Evolutionary conservation across 2,113 vertebrate species (phyloP), one percentile per base, ranked within the genome.

Genomic region (Stegastes partitus): DNA sequence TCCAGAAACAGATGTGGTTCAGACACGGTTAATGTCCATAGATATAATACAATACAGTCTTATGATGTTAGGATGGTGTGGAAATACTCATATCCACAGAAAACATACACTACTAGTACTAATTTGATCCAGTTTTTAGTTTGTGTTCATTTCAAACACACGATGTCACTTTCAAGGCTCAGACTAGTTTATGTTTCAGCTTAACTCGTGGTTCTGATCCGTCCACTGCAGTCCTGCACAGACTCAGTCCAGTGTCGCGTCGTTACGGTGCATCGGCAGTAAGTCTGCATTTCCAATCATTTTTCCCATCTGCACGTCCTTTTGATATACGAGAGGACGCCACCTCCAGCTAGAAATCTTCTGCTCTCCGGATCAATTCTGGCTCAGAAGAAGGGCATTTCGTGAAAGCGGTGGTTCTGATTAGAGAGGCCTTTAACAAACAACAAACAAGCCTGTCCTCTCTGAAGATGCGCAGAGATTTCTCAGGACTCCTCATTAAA

Each of bases 391-490:
- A 62, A 45, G 21, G 16, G 12, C 23, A 58, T 58, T 55, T 74
- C 63, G 26, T 68, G 15, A 39, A 69, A 63, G 15, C 63, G 25
- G 26, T 18, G 37, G 37, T 61, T 47, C 50, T 74, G 53, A 64
- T 73, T 47, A 74, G 34, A 75, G 44, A 63, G 25, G 71, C 50
- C 55, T 74, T 71, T 55, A 68, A 73, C 26, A 26, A 76, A 72
- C n/a, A 67, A 45, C 21, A 72, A 59, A 63, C 12, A 51, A 5
- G 19, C 16, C 16, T 42, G 22, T 56, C 49, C 16, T 63, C 26
- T 61, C 37, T 54, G 50, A 62, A 45, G 62, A 72, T 62, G 18
- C 2, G 16, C 56, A 64, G 21, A 75, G 54, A 54, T 39, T 44
- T 25, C 23, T 28, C 22, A 15, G 37, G 59, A 74, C 39, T 42